Conservation (phyloP, 1,140 invertebrate genomes). For the Pararge aegeria region DNA sequence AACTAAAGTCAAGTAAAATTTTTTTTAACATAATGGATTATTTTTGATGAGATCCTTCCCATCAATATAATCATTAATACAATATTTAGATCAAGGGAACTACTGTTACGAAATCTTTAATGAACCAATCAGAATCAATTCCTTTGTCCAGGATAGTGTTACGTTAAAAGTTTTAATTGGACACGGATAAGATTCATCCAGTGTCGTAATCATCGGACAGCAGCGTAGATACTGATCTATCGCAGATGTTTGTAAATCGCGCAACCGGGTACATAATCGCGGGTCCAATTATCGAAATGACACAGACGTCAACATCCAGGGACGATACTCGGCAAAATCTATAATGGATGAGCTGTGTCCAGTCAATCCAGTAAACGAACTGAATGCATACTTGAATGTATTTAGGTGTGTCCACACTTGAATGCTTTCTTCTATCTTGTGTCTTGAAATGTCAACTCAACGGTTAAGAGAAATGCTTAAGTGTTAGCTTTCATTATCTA, state of each 20-base stretch:
- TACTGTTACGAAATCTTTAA: neutral
- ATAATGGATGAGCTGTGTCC: conserved; percentile 74
- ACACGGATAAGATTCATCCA: neutral
- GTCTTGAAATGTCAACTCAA: no score
- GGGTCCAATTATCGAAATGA: conserved; percentile 76
- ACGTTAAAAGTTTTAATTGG: neutral
- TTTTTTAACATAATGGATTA: no score
- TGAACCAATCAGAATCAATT: neutral
- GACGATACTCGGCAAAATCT: conserved; percentile 66
- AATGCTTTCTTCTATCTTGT: no score
- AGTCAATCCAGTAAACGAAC: conserved; percentile 68
- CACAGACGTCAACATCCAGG: conserved; percentile 56
- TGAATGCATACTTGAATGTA: conserved; percentile 59
- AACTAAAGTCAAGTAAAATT: no score
- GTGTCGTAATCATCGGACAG: conserved; percentile 25
- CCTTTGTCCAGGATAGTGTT: neutral
- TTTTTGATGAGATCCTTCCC: no score
- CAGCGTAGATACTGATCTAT: conserved; percentile 10
- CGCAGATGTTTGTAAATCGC: conserved; percentile 33
- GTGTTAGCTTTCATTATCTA: no score
- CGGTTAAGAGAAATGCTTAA: no score
- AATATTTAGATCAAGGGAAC: no score
- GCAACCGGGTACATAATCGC: conserved; percentile 62
- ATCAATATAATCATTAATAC: no score
- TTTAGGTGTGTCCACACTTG: conserved; percentile 29